These are phyloP conservation scores for Nebria brevicollis DNA, from an alignment of 2,888 invertebrate species.

Conservation along the genomic window DNA sequence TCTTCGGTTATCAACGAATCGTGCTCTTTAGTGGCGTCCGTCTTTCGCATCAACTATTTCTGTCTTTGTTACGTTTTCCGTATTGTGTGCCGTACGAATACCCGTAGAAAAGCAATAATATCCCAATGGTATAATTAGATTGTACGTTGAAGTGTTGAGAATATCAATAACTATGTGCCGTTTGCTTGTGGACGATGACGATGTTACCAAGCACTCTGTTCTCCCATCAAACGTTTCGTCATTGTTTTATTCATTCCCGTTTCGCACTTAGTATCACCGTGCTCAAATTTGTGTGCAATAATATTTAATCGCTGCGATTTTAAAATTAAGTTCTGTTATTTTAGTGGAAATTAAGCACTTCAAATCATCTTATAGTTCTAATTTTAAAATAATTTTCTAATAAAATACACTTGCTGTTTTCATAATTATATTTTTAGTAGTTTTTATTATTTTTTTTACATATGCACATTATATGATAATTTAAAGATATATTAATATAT, in stretches of 20 bases:
- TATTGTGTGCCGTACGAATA: neutral
- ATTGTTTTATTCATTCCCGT: slow-evolving; percentile 9
- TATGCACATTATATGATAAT: too few species aligned
- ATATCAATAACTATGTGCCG: slow-evolving; percentile 47
- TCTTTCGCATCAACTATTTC: slow-evolving; percentile 13
- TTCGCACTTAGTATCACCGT: slow-evolving; percentile 4
- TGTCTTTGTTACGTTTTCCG: slow-evolving; percentile 4
- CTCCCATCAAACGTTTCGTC: slow-evolving; percentile 4
- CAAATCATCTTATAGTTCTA: too few species aligned
- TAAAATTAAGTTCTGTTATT: neutral
- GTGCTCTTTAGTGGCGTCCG: slow-evolving; percentile 12
- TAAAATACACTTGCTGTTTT: too few species aligned
- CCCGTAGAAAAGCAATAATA: slow-evolving; percentile 35
- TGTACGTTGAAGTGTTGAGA: slow-evolving; percentile 46
- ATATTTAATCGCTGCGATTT: neutral
- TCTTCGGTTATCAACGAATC: slow-evolving; percentile 4
- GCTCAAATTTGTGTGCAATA: neutral
- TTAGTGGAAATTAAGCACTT: too few species aligned
- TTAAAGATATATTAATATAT: too few species aligned
- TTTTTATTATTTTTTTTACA: too few species aligned
- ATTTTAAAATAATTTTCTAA: too few species aligned
- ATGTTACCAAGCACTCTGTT: neutral
- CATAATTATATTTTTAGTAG: too few species aligned
- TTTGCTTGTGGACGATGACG: slow-evolving; percentile 22
- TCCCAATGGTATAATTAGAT: slow-evolving; percentile 49